These are phyloP conservation scores for Mustela lutreola DNA, from an alignment of 2,113 vertebrate species.

Conservation along the genomic window DNA sequence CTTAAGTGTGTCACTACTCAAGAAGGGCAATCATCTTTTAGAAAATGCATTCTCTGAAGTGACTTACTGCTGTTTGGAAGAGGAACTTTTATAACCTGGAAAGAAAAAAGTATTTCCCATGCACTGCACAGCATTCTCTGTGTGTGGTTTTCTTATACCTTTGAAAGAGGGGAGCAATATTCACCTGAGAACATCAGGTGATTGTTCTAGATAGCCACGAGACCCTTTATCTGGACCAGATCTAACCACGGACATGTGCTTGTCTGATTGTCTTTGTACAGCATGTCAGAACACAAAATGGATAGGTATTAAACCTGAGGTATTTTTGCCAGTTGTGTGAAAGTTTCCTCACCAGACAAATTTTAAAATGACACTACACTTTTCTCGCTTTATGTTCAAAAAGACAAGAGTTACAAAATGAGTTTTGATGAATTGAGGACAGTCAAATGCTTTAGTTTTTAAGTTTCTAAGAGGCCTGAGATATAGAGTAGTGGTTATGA, in stretches of 20 bases:
- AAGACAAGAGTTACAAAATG: not conserved
- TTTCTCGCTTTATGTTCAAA: not conserved
- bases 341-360: not conserved
- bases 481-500: not conserved
- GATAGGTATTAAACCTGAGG: not conserved
- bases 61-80: slow-evolving; percentile 66
- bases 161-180: not conserved
- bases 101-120: not conserved
- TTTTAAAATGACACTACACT: not conserved
- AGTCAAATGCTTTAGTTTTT: not conserved
- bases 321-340: not conserved
- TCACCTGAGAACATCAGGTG: not conserved
- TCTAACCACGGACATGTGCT: accelerated
- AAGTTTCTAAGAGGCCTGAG: not conserved
- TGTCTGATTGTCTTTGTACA: not conserved
- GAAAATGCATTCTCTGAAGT: slow-evolving; percentile 75
- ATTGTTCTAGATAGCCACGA: not conserved
- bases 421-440: not conserved
- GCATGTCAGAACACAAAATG: not conserved
- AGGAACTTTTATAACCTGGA: slow-evolving; percentile 40
- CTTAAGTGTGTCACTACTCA: slow-evolving; percentile 51
- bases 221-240: not conserved
- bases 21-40: slow-evolving; percentile 67
- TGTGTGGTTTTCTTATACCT: slow-evolving; percentile 30
- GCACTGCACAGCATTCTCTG: not conserved